Evolutionary conservation across 2,888 invertebrate species (phyloP).

Genomic region (Lucinisca nassula): DNA sequence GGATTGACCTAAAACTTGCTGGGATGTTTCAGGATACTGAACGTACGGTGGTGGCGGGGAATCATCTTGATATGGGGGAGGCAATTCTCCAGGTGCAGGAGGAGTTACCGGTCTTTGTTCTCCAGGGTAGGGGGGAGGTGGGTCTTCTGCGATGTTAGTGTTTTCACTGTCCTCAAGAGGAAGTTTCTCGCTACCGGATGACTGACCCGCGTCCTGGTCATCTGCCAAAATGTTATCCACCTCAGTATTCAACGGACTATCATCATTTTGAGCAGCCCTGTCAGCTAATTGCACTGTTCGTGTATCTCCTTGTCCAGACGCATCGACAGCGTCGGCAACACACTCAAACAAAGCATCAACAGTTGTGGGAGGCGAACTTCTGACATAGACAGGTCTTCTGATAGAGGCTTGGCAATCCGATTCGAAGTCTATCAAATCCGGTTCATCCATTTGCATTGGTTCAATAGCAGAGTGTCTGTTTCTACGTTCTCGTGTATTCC

Average conservation of each 20-base stretch:
- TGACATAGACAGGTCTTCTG: not conserved
- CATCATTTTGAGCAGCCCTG: not conserved
- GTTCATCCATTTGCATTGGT: not conserved
- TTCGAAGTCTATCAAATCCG: not conserved
- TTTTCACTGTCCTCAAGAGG: not conserved
- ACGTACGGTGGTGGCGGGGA: constrained; percentile 62
- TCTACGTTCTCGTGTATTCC: not conserved
- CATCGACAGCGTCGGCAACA: not conserved
- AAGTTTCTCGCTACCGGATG: not conserved
- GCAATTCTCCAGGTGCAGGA: constrained; percentile 49
- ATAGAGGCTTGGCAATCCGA: not conserved
- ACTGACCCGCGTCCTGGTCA: not conserved
- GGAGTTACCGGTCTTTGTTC: constrained; percentile 17
- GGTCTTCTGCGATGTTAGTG: constrained; percentile 47
- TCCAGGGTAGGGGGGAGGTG: constrained; percentile 64
- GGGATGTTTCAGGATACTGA: constrained; percentile 42
- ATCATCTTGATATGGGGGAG: constrained; percentile 67
- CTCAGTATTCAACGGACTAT: not conserved
- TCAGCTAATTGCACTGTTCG: not conserved
- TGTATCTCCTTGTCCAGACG: not conserved
- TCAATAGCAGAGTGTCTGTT: not conserved
- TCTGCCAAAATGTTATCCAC: not conserved
- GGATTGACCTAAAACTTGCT: constrained; percentile 11
- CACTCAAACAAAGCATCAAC: not conserved
- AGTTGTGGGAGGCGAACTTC: not conserved